Evolutionary conservation across 2,113 vertebrate species (phyloP).

Genomic region (Prinia subflava): DNA sequence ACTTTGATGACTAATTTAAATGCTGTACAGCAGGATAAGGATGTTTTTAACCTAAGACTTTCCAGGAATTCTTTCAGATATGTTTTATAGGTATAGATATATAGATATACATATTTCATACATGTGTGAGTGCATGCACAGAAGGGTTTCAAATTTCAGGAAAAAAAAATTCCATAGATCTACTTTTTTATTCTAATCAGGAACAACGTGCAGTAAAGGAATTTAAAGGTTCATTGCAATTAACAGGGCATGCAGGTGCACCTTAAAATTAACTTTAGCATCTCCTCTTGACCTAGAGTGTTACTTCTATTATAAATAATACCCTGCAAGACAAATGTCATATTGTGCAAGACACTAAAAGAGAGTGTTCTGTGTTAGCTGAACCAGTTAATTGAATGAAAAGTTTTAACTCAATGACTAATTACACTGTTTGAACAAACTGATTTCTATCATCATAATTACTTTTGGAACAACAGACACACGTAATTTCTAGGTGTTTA

Average conservation of each 20-base stretch:
- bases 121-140: not conserved
- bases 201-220: not conserved
- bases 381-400: not conserved
- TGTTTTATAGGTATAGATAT: not conserved
- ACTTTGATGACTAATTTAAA: constrained; percentile 28
- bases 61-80: not conserved
- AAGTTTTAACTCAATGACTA: not conserved
- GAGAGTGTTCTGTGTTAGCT: not conserved
- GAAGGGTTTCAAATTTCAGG: not conserved
- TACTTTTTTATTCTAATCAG: not conserved
- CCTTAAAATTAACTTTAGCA: not conserved
- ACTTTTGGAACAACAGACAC: not conserved
- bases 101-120: no score
- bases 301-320: not conserved
- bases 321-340: not conserved
- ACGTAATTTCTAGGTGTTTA: not conserved
- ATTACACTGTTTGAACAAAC: not conserved
- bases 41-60: not conserved
- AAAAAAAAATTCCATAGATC: not conserved
- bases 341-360: not conserved
- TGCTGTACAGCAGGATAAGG: not conserved
- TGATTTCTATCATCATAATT: not conserved
- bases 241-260: not conserved
- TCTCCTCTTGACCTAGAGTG: not conserved
- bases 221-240: not conserved